phyloP scores from a whole-genome alignment of 2,888 invertebrate species.

The Cetonia aurata region DNA sequence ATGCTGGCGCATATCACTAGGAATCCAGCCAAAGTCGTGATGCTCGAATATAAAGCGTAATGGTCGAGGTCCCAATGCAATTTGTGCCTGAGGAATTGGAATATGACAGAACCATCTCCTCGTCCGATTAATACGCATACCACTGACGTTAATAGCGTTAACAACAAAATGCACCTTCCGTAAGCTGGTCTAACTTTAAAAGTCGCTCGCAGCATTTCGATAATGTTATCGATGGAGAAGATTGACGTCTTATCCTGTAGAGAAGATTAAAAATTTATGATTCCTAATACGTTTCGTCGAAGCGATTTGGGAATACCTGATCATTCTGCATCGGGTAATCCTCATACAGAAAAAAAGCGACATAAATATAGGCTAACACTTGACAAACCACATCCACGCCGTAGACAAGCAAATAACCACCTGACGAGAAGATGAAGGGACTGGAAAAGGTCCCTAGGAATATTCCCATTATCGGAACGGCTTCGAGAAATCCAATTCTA shows the following conservation, averaged over 20 bases:
- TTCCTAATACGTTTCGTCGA: background rate
- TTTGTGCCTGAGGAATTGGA: constrained; percentile 74
- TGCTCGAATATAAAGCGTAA: constrained; percentile 72
- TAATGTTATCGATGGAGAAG: constrained; percentile 51
- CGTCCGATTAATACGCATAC: constrained; percentile 61
- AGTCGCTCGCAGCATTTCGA: constrained; percentile 72
- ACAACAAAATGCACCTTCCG: constrained; percentile 69
- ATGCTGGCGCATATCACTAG: constrained; percentile 72
- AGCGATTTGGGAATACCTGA: background rate
- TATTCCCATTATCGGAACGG: constrained; percentile 72
- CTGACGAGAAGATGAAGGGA: constrained; percentile 70
- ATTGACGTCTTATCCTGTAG: background rate
- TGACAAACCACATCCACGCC: constrained; percentile 65
- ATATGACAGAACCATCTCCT: constrained; percentile 70
- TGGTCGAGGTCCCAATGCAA: constrained; percentile 76
- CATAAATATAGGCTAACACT: constrained; percentile 68
- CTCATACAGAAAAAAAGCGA: constrained; percentile 69
- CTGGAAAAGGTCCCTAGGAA: constrained; percentile 74
- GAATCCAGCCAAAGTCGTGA: constrained; percentile 69
- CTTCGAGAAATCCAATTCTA: constrained; percentile 76
- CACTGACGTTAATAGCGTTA: constrained; percentile 65
- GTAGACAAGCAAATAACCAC: constrained; percentile 71
- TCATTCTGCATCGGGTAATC: constrained; percentile 57
- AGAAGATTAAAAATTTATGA: background rate
- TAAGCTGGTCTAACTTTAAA: constrained; percentile 71